phyloP scores from a whole-genome alignment of 2,888 invertebrate species.

The Heliconius charithonia region DNA sequence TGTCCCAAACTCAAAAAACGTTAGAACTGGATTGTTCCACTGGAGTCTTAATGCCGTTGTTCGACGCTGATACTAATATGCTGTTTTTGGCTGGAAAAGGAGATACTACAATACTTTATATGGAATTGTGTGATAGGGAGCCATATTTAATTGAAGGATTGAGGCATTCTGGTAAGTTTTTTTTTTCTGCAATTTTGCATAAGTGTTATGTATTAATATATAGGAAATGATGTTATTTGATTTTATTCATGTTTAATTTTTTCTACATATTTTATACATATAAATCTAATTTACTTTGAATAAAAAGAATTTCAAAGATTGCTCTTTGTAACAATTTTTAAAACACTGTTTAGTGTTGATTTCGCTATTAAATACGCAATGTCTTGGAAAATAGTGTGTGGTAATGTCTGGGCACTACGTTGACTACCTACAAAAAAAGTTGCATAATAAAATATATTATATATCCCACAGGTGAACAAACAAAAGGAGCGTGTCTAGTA shows the following conservation, averaged over 20 bases:
- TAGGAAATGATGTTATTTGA: no score
- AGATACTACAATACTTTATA: slow-evolving; percentile 94
- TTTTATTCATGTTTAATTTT: no score
- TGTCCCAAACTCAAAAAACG: slow-evolving; percentile 90
- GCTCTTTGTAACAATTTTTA: no score
- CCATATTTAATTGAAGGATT: slow-evolving; percentile 95
- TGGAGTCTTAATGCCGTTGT: slow-evolving; percentile 95
- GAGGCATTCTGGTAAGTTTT: slow-evolving; percentile 87
- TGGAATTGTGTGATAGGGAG: slow-evolving; percentile 95
- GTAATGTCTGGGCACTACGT: no score
- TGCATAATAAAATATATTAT: neutral
- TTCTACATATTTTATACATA: no score
- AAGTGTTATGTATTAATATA: no score
- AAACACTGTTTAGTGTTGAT: no score
- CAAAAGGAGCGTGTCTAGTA: slow-evolving; percentile 95
- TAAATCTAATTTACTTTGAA: no score
- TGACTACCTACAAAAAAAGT: no score
- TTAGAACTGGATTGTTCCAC: slow-evolving; percentile 93
- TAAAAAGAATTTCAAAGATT: no score
- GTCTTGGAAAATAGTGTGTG: no score
- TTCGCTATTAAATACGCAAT: no score
- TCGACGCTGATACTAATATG: slow-evolving; percentile 97
- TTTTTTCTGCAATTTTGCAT: neutral
- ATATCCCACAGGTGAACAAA: slow-evolving; percentile 89
- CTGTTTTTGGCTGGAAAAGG: slow-evolving; percentile 97